Evolutionary conservation across 2,113 vertebrate species (phyloP), one percentile per base, ranked within the genome.

Genomic region (Hiodon alosoides): DNA sequence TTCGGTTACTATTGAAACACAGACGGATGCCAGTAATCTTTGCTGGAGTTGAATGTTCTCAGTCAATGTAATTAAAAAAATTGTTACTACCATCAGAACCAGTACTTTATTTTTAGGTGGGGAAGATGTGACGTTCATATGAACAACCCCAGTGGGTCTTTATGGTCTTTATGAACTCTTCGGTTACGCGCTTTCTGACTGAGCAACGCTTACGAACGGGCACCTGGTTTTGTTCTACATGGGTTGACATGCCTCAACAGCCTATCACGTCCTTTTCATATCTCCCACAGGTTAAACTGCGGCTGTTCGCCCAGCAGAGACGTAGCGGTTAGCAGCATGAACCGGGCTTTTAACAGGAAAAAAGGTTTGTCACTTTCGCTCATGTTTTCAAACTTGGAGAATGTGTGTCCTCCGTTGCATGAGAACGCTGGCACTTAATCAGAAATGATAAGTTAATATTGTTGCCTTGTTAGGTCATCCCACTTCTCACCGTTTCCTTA

Each of bases 331-430:
- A 87, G 83, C 93, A 94, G 86, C 87, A 96, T 96, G 95, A 96
- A 95, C 80, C 94, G 94, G 76, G 93, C 95, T 82, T 96, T 96
- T 87, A 95, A 92, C 89, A 92, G 94, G 81, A 96, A 96, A 86
- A 96, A 94, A 93, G 95, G 95, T 96, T 83, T 88, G 84, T 73
- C 53, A 4, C 47, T 64, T 71, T 61, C n/a, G 31, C 4, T 4
- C 10, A 11, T 73, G 60, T 75, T 50, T 69, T 11, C 64, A 68
- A 46, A 3, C 66, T 7, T 2, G 46, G 14, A 50, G 67, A 14
- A 11, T 13, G n/a, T 50, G 16, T 51, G 14, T 53, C n/a, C 67
- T 51, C 46, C 66, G 51, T 67, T 48, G 9, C 13, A 3, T 13
- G 5, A 7, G 13, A 46, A 14, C 14, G 8, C 48, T 7, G 51